Conservation (phyloP, 2,888 invertebrate genomes). For the Dolichomitus sp. region DNA sequence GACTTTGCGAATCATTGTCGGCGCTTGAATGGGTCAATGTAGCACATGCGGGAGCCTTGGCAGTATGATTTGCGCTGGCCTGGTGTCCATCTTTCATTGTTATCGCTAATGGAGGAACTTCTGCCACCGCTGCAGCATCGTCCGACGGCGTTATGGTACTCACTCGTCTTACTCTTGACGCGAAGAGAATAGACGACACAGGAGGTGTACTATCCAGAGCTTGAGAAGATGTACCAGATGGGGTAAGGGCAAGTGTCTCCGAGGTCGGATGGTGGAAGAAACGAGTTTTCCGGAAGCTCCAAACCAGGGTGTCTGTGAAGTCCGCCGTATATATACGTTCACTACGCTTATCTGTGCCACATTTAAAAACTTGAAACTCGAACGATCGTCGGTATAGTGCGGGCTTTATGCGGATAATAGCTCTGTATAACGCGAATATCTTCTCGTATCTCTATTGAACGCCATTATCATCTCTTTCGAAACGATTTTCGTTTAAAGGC, state of each 20-base stretch:
- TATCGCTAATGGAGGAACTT: slow-evolving; percentile 85
- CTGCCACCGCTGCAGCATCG: slow-evolving; percentile 70
- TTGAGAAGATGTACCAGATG: slow-evolving; percentile 23
- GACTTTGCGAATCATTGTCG: slow-evolving; percentile 35
- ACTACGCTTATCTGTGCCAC: slow-evolving; percentile 76
- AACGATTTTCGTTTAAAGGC: slow-evolving; percentile 56
- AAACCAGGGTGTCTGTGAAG: slow-evolving; percentile 69
- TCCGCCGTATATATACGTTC: slow-evolving; percentile 17
- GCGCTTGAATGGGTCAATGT: slow-evolving; percentile 32
- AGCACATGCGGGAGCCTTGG: slow-evolving; percentile 74
- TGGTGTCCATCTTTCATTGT: slow-evolving; percentile 82
- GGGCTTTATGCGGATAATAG: slow-evolving; percentile 53
- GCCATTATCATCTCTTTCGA: slow-evolving; percentile 57
- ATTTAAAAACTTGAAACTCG: slow-evolving; percentile 77
- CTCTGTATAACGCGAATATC: slow-evolving; percentile 52
- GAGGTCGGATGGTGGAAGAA: slow-evolving; percentile 67
- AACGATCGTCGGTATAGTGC: slow-evolving; percentile 23
- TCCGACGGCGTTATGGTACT: slow-evolving; percentile 65
- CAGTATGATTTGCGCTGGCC: slow-evolving; percentile 76
- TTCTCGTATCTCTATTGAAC: slow-evolving; percentile 60
- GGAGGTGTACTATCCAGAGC: slow-evolving; percentile 40
- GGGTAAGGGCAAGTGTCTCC: background rate
- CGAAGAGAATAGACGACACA: slow-evolving; percentile 66
- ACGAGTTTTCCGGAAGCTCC: slow-evolving; percentile 72
- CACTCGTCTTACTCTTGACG: slow-evolving; percentile 71